A percentile compares a stretch with the other conserved stretches of the same genome.
Conservation (phyloP, 2,797 vertebrate genomes). For the Lagodon rhomboides region DNA sequence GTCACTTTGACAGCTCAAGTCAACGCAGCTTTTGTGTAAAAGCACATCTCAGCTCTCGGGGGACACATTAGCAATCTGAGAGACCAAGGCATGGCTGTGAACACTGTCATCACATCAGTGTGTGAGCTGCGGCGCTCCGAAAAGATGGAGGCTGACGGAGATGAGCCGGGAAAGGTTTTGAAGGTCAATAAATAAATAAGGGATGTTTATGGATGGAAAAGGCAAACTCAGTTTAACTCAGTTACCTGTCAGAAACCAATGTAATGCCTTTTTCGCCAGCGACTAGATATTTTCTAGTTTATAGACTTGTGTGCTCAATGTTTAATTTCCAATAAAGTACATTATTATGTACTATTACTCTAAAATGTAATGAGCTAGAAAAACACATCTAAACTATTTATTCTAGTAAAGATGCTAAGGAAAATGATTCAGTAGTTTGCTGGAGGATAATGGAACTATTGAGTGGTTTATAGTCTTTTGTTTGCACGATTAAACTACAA, state of each 20-base stretch:
- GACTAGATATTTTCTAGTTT: too few relatives aligned
- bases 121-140: conserved; percentile 9
- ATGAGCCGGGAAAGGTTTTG: conserved; percentile 18
- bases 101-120: conserved; percentile 40
- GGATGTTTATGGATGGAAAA: conserved; percentile 15
- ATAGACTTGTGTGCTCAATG: neutral
- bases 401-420: neutral
- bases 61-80: conserved; percentile 36
- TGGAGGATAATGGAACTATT: neutral
- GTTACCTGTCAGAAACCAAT: neutral
- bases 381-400: neutral
- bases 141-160: conserved; percentile 27
- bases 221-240: neutral
- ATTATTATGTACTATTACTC: neutral
- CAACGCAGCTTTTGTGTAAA: conserved; percentile 49
- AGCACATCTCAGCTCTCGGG: conserved; percentile 52
- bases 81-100: conserved; percentile 21
- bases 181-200: conserved; percentile 46
- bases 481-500: conserved; percentile 12
- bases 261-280: too few relatives aligned
- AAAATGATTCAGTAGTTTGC: too few relatives aligned
- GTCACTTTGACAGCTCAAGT: conserved; percentile 57
- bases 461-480: conserved; percentile 17
- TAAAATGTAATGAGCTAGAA: neutral
- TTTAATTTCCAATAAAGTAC: neutral